Evolutionary conservation across 2,888 invertebrate species (phyloP).

Genomic region (Fissipunctia ypsillon): DNA sequence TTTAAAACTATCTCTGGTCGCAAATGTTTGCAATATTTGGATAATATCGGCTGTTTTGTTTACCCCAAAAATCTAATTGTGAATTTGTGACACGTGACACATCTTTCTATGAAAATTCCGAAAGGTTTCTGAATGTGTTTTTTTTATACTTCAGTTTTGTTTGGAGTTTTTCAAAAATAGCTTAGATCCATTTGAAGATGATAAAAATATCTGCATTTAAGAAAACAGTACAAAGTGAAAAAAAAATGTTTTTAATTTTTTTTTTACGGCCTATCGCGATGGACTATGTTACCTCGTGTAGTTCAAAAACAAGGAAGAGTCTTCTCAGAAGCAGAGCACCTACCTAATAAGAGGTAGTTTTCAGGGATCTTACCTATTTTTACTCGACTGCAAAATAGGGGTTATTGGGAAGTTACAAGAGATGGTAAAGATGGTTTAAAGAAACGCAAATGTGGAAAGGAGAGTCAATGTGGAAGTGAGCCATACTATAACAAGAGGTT

Average conservation of each 20-base stretch:
- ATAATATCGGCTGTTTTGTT: background rate
- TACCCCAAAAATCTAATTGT: background rate
- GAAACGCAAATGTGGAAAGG: background rate
- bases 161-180: background rate
- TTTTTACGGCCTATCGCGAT: background rate
- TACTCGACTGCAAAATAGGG: background rate
- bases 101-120: background rate
- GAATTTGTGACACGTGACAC: background rate
- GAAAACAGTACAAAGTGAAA: no score
- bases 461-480: background rate
- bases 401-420: background rate
- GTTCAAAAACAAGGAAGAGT: background rate
- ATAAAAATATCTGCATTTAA: no score
- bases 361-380: background rate
- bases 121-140: no score
- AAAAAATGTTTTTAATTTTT: no score
- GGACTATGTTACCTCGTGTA: background rate
- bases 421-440: background rate
- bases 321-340: background rate
- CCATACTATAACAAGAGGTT: background rate
- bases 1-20: conserved; percentile 10
- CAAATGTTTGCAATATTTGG: conserved; percentile 27
- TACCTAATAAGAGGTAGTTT: background rate
- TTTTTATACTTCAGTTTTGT: no score
- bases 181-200: background rate